A percentile compares a stretch with the other conserved stretches of the same genome.
Evolutionary conservation across 1,140 invertebrate genomes (phyloP).

Genomic region (Ostrea edulis): DNA sequence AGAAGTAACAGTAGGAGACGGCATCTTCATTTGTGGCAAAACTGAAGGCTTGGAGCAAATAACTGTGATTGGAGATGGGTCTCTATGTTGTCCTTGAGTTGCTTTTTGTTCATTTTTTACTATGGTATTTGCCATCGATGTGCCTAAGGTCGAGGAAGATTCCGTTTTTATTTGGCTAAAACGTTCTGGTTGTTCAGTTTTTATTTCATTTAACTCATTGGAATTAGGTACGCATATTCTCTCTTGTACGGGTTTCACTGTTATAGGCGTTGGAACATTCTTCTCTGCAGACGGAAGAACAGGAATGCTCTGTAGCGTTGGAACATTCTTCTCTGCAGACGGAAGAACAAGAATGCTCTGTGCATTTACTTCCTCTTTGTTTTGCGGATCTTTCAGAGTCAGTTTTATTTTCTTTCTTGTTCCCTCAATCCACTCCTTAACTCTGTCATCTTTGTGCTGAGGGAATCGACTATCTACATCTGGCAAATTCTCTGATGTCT

Average conservation of each 20-base stretch:
- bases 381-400: conserved; percentile 29
- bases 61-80: background rate
- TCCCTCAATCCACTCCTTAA: conserved; percentile 48
- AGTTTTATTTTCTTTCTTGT: conserved; percentile 51
- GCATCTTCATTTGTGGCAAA: background rate
- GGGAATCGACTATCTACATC: conserved; percentile 21
- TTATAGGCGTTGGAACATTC: background rate
- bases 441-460: conserved; percentile 40
- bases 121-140: background rate
- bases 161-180: background rate
- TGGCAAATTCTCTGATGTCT: background rate
- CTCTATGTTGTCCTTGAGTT: background rate
- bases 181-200: background rate
- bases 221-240: background rate
- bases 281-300: background rate
- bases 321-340: background rate
- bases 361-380: conserved; percentile 7
- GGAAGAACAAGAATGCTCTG: background rate
- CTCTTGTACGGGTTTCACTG: background rate
- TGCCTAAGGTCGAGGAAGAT: background rate
- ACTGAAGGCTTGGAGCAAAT: conserved; percentile 1
- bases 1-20: background rate
- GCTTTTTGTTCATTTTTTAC: background rate
- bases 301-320: background rate
- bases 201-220: background rate